Evolutionary conservation across 2,113 vertebrate species (phyloP).

Genomic region (Mormyrus lacerda): DNA sequence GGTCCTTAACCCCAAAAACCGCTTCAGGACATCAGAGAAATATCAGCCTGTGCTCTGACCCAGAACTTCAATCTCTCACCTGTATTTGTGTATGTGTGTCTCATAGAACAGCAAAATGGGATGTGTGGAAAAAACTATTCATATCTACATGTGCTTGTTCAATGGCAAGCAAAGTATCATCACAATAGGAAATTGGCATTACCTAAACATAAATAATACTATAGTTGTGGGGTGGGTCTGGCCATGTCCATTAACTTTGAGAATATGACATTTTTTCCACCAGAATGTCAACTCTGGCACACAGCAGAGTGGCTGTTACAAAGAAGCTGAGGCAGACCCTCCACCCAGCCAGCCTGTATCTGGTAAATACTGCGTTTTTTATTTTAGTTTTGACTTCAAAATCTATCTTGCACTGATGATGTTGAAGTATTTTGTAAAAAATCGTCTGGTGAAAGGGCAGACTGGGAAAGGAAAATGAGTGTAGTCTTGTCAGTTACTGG

Average conservation of each 20-base stretch:
- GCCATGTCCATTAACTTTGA: not conserved
- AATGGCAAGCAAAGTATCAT: not conserved
- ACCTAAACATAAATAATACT: not conserved
- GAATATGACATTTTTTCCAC: conserved; percentile 16
- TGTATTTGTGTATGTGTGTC: not conserved
- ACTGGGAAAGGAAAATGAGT: not conserved
- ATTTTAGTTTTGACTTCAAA: not conserved
- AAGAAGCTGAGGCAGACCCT: conserved; percentile 37
- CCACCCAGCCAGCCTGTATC: conserved; percentile 31
- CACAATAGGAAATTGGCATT: not conserved
- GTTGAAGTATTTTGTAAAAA: not conserved
- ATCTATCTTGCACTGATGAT: not conserved
- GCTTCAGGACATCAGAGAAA: not conserved
- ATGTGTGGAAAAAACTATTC: not conserved
- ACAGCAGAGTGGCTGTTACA: conserved; percentile 43
- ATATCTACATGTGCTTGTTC: not conserved
- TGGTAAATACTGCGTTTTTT: conserved; percentile 36
- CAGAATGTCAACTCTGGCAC: conserved; percentile 52
- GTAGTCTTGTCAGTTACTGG: not conserved
- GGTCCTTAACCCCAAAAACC: not conserved
- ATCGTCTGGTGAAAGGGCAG: not conserved
- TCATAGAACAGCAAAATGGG: not conserved
- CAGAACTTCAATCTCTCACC: not conserved
- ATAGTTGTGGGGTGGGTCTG: not conserved
- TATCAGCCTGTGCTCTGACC: not conserved